Evolutionary conservation across 2,113 vertebrate genomes (phyloP), one percentile per base, ranked within the genome.

Genomic region (Cygnus atratus): DNA sequence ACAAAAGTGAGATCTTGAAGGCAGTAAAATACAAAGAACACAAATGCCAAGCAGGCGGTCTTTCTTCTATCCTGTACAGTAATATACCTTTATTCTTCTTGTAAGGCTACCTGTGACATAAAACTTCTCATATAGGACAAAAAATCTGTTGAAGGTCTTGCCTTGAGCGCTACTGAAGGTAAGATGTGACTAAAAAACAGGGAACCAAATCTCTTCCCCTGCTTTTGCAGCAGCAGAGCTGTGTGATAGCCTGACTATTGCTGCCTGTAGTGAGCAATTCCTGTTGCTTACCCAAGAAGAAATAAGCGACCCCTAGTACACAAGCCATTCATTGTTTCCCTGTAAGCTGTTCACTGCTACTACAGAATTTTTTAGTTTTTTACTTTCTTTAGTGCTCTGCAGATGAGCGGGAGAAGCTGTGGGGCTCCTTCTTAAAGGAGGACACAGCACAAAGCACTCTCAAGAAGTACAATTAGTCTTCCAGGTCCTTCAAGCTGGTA

Each of bases 1-100:
- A 86, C 88, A 80, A 76, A 79, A 87, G 72, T 7, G 35, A 91
- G 78, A 76, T 46, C 50, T 46, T 66, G 77, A 90, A 90, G 75
- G 68, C 63, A 91, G 55, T 58, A 77, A 77, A 65, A 67, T 6
- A 67, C 4, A 31, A 43, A 88, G 37, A 88, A 71, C 55, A 52
- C 28, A 1, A 1, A 28, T 10, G 43, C 62, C 61, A 84, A 43
- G 82, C 2, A 43, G 71, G 41, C 31, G 58, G 44, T 13, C 24
- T n/a, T 33, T 31, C 18, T 41, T 44, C 46, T 80, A 7, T 2
- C 66, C 52, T 55, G 33, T 24, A 9, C 63, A 81, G 25, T 35
- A 37, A 46, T 22, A 67, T 9, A 71, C 43, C 41, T 61, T 55
- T 22, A 26, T 16, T 54, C 59, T 73, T 66, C 57, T 66, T 46